Conservation (phyloP, 2,797 vertebrate genomes). For the Cyprinodon diabolis region DNA sequence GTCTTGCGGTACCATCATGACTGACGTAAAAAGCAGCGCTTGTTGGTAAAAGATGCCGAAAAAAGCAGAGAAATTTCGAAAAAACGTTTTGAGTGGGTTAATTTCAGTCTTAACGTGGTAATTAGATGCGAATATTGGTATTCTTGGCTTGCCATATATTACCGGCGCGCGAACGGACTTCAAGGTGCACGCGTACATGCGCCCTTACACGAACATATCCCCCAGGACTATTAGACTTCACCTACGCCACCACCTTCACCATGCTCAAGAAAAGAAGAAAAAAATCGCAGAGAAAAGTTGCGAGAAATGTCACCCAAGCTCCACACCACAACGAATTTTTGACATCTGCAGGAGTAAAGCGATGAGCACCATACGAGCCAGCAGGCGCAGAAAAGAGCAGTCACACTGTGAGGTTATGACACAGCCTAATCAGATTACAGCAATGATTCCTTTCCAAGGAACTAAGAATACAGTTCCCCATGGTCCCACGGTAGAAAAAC, state of each 20-base stretch:
- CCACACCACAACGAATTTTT: not conserved
- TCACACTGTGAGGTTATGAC: conserved; percentile 18
- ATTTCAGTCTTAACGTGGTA: too few species aligned
- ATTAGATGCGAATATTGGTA: too few species aligned
- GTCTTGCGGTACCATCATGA: too few species aligned
- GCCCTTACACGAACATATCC: conserved; percentile 19
- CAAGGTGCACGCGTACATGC: not conserved
- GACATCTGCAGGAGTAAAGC: not conserved
- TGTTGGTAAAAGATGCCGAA: too few species aligned
- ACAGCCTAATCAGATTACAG: conserved; percentile 44
- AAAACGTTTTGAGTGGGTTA: too few species aligned
- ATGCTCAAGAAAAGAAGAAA: not conserved
- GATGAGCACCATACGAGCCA: not conserved
- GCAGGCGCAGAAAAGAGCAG: conserved; percentile 9
- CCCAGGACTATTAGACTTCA: not conserved
- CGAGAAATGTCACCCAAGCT: not conserved
- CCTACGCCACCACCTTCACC: not conserved
- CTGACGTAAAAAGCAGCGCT: too few species aligned
- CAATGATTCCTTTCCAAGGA: conserved; percentile 50
- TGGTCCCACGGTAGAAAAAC: conserved; percentile 24
- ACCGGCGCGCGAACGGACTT: conserved; percentile 29
- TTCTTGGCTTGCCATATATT: too few species aligned
- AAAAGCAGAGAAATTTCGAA: too few species aligned
- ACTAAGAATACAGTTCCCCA: conserved; percentile 46
- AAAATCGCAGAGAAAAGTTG: conserved; percentile 6